phyloP scores from a whole-genome alignment of 2,888 invertebrate genomes.

The Germaria angustata region DNA sequence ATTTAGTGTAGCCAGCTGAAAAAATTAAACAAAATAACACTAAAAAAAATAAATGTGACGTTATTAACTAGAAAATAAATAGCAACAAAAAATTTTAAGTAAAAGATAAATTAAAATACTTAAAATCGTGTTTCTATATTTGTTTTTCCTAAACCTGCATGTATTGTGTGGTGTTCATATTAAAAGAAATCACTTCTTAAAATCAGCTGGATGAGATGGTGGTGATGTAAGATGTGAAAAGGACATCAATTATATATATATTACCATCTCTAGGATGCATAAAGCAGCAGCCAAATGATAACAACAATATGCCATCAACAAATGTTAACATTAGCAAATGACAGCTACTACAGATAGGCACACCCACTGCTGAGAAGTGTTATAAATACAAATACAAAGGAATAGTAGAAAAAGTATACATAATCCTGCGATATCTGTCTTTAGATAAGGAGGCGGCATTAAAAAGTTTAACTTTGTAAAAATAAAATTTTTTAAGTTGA shows the following conservation, averaged over 20 bases:
- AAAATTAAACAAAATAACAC: neutral
- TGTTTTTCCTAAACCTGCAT: neutral
- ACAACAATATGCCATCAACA: neutral
- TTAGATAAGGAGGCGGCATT: neutral
- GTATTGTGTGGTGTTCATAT: neutral
- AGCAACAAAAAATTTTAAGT: neutral
- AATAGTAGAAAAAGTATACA: neutral
- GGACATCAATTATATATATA: constrained; percentile 53
- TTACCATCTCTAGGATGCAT: constrained; percentile 19
- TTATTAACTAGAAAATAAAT: constrained; percentile 37
- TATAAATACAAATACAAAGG: neutral
- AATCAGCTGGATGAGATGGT: neutral
- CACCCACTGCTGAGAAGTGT: neutral
- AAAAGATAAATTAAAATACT: neutral
- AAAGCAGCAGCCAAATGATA: neutral
- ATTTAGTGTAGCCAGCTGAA: neutral
- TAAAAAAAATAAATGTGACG: constrained; percentile 30
- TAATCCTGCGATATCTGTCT: neutral
- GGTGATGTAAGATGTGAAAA: constrained; percentile 8
- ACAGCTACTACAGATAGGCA: constrained; percentile 10
- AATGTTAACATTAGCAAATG: constrained; percentile 44
- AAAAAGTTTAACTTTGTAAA: constrained; percentile 18
- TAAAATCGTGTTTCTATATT: neutral
- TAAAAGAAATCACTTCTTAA: neutral
- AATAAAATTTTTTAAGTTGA: constrained; percentile 14